Base-by-base conservation (phyloP, 2,797 vertebrate species). In the Aselliscus stoliczkanus region DNA sequence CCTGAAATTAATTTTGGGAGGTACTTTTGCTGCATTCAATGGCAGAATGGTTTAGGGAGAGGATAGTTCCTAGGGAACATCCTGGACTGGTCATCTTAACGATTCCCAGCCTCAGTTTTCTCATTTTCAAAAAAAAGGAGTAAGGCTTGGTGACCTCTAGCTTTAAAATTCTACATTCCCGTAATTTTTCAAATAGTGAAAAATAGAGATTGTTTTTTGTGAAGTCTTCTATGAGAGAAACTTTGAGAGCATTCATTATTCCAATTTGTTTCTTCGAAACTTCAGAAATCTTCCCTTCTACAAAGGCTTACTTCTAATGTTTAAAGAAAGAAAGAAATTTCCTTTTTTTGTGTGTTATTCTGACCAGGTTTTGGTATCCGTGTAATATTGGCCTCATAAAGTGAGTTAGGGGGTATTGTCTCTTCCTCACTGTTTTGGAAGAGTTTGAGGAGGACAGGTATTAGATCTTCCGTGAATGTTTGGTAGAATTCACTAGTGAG, bases 311-410 rank as follows among this genome's bases (percentile, higher is more conserved):
- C 56, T 72, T 77, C 60, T 56, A 79, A 3, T 90, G 72, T 90
- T 92, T 87, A 77, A 93, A 94, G 91, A 97, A 94, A 90, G 84
- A 80, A 96, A 87, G 81, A 76, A 90, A 50, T 50, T 50, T 47
- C 13, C 44, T 50, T 50, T 50, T 50, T 50, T 14, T 50, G 14
- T 50, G 47, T 50, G 47, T 50, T 50, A 50, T 50, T 14, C 47
- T 50, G 14, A 50, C 1, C 4, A 50, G 47, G 14, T 50, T 50
- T 50, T 50, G 47, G 47, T 50, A 50, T 50, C 47, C 14, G 47
- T 13, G 47, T 50, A 50, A 50, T 15, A 14, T 50, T 13, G 14
- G 47, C 47, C 47, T 50, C 47, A 50, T 50, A 50, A 50, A 50
- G 15, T 50, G 47, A 50, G 47, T 50, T 50, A 50, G 47, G 12